A percentile compares a stretch with the other conserved stretches of the same genome.
Conservation (phyloP, 2,113 vertebrate species). For the Carettochelys insculpta region DNA sequence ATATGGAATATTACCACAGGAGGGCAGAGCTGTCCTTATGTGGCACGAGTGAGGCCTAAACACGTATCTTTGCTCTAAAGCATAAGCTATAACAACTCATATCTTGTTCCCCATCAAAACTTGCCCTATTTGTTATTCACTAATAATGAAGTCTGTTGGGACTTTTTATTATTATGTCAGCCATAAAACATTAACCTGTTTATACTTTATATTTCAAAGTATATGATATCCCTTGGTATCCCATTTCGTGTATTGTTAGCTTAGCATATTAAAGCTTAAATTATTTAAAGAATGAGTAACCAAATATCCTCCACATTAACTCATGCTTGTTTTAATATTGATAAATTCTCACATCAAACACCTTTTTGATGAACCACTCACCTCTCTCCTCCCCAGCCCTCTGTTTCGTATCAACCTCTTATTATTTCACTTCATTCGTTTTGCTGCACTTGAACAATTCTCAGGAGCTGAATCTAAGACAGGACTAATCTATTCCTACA, state of each 20-base stretch:
- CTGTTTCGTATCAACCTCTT: neutral
- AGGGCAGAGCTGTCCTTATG: neutral
- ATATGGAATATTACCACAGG: accelerated
- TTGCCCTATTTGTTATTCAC: neutral
- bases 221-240: neutral
- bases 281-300: neutral
- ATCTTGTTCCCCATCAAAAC: conserved; percentile 6
- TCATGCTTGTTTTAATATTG: neutral
- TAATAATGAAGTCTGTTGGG: neutral
- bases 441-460: neutral
- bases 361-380: neutral
- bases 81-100: conserved; percentile 15
- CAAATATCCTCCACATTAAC: neutral
- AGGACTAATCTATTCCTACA: neutral
- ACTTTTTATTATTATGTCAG: too few relatives aligned
- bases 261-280: neutral
- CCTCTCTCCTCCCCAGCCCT: too few relatives aligned
- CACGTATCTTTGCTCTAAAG: conserved; percentile 57
- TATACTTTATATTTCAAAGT: neutral
- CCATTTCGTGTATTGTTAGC: neutral
- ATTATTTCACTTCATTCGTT: neutral
- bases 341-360: neutral
- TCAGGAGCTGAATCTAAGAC: neutral
- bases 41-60: neutral
- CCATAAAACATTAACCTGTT: neutral